phyloP scores from a whole-genome alignment of 2,113 vertebrate species.

The Scomber colias region DNA sequence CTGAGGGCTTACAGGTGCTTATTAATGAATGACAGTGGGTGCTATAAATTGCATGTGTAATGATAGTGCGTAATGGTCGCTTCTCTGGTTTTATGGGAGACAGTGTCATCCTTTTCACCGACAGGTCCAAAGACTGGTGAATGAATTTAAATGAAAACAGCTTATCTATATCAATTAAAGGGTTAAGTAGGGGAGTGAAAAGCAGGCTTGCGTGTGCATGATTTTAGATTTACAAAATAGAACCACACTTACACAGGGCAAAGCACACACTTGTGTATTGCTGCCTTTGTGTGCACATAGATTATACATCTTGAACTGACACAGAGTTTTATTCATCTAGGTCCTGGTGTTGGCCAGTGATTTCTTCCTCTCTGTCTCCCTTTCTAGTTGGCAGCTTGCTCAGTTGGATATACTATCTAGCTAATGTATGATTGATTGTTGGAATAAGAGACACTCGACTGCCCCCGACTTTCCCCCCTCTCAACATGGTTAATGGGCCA shows the following conservation, averaged over 20 bases:
- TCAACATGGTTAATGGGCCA: conserved; percentile 75
- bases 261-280: not conserved
- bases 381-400: conserved; percentile 61
- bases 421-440: conserved; percentile 82
- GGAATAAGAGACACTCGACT: conserved; percentile 74
- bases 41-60: not conserved
- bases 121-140: not conserved
- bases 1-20: not conserved
- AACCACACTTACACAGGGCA: not conserved
- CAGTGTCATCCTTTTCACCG: not conserved
- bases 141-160: not conserved
- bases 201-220: too few species aligned
- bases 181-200: not conserved
- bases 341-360: conserved; percentile 22
- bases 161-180: not conserved
- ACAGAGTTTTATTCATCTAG: conserved; percentile 30
- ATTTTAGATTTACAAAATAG: not conserved
- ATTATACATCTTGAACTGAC: conserved; percentile 3
- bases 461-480: conserved; percentile 66
- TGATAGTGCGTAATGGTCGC: not conserved
- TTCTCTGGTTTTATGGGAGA: not conserved
- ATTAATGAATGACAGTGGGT: not conserved
- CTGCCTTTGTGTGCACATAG: not conserved
- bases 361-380: conserved; percentile 43
- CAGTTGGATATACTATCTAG: conserved; percentile 69